phyloP scores from a whole-genome alignment of 2,113 vertebrate species.

The Macquaria australasica region DNA sequence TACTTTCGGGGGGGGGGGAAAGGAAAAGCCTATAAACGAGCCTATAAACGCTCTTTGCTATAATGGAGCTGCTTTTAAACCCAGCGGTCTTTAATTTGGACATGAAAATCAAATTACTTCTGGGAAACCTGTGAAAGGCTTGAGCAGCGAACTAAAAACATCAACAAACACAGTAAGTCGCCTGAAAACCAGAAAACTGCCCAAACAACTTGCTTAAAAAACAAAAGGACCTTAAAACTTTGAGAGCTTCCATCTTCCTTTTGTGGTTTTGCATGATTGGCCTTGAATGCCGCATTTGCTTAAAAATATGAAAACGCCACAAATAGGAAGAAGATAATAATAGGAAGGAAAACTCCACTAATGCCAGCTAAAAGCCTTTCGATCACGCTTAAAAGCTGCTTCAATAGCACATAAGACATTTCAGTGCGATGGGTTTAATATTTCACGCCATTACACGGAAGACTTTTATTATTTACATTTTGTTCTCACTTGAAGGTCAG shows the following conservation, averaged over 20 bases:
- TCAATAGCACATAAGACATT: conserved; percentile 20
- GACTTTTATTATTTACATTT: conserved; percentile 53
- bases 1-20: not conserved
- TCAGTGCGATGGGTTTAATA: conserved; percentile 16
- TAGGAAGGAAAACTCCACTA: conserved; percentile 4
- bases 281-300: conserved; percentile 55
- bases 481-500: conserved; percentile 63
- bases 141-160: conserved; percentile 15
- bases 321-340: conserved; percentile 1
- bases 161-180: conserved; percentile 15
- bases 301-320: conserved; percentile 39
- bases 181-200: conserved; percentile 24
- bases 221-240: not conserved
- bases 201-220: not conserved
- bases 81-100: conserved; percentile 13
- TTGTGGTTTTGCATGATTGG: conserved; percentile 17
- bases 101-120: conserved; percentile 25
- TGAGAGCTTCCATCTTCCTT: conserved; percentile 21
- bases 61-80: conserved; percentile 45
- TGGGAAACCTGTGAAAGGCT: conserved; percentile 24
- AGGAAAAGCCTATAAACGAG: not conserved
- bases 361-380: conserved; percentile 67
- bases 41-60: not conserved
- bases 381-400: conserved; percentile 55
- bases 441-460: conserved; percentile 39